A percentile compares a stretch with the other conserved stretches of the same genome.
Evolutionary conservation across 2,888 invertebrate species (phyloP).

Genomic region (Tetheella fluctuosa): DNA sequence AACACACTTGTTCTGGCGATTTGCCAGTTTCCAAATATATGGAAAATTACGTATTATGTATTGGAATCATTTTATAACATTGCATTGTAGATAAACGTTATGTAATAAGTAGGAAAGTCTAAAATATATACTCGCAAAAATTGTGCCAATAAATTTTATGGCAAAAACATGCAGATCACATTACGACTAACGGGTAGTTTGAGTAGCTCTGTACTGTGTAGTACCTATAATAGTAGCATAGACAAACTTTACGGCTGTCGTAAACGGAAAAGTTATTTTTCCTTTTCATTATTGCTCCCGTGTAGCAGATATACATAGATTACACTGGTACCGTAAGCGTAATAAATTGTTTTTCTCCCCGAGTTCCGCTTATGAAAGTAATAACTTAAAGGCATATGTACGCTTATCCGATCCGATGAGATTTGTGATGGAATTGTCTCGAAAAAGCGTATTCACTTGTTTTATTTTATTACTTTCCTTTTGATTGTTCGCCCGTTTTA

Average conservation of each 20-base stretch:
- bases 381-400: conserved; percentile 48
- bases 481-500: conserved; percentile 20
- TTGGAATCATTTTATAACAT: no score
- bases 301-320: conserved; percentile 7
- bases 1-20: no score
- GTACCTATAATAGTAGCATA: conserved; percentile 10
- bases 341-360: conserved; percentile 41
- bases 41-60: no score
- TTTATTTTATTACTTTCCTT: conserved; percentile 20
- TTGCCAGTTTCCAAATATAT: no score
- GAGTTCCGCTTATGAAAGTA: conserved; percentile 51
- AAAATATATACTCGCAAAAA: no score
- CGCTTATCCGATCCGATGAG: conserved; percentile 26
- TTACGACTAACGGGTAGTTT: background rate
- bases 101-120: no score
- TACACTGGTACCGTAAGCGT: conserved; percentile 13
- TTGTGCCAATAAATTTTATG: background rate
- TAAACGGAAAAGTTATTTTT: conserved; percentile 26
- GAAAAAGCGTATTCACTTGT: conserved; percentile 20
- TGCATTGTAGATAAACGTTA: no score
- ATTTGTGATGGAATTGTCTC: conserved; percentile 34
- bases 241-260: conserved; percentile 28
- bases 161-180: background rate
- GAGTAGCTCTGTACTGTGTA: no score
- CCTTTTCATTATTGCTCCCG: conserved; percentile 7